Base-by-base conservation (phyloP, 2,888 invertebrate genomes). In the Cerastoderma edule region DNA sequence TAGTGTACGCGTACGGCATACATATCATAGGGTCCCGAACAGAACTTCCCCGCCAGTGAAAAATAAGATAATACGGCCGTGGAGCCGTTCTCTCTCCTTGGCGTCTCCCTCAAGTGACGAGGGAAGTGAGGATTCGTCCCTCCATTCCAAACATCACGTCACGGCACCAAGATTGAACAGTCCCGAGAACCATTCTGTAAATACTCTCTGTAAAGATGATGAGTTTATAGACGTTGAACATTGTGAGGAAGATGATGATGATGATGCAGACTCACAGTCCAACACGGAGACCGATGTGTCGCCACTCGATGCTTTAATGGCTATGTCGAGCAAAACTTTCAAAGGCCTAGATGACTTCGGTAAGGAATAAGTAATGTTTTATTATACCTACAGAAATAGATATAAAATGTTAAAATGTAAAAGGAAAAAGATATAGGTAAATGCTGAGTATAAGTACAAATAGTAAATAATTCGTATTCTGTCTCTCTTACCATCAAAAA, bases 311-410 rank as follows among this genome's bases (percentile, higher is more conserved):
- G 98, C 98, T 0, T 95, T 99, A 54, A 97, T 98, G 94, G 97
- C 98, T 93, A 98, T 99, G 98, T 98, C 98, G 85, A 97, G 97
- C 94, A 98, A 98, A 94, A 97, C 98, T 78, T 98, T 98, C 93
- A 97, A 98, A 92, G 97, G 97, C 68, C 95, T 96, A 87, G 95
- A 96, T 33, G 82, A 30, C 57, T 56, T 69, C 66, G 80, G 80
- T 80, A 80, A 69, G 77, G 0, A n/a, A 28, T 32, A n/a, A n/a
- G n/a, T n/a, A n/a, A 32, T 8, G 16, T 63, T 35, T 22, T 33
- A 44, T 13, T 13, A 10, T 44, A 44, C 44, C 19, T 10, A 44
- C 44, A 10, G 19, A n/a, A n/a, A n/a, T n/a, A n/a, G n/a, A n/a
- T n/a, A n/a, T n/a, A n/a, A 46, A 1, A 46, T n/a, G 46, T 46